A percentile compares a stretch with the other conserved stretches of the same genome.
Conservation (phyloP, 2,113 vertebrate genomes). For the Rissa tridactyla region DNA sequence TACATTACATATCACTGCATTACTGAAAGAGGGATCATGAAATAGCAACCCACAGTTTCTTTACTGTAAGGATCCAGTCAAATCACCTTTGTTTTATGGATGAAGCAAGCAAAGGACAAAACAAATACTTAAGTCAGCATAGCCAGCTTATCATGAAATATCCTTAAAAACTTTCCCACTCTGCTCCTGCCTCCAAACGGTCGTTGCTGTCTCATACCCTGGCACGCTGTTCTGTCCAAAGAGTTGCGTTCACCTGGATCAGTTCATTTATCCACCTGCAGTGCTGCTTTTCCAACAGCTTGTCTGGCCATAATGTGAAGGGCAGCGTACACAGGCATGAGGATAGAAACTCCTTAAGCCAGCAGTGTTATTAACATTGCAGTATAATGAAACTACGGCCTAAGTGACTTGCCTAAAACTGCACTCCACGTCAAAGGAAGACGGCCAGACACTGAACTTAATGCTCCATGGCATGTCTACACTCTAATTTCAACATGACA, state of each 20-base stretch:
- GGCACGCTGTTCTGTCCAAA: neutral
- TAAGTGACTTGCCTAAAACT: constrained; percentile 13
- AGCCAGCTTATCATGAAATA: neutral
- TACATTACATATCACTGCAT: neutral
- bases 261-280: neutral
- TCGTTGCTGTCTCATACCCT: neutral
- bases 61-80: neutral
- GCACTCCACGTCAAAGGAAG: neutral
- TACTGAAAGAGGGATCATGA: neutral
- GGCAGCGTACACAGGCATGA: neutral
- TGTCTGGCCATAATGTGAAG: neutral
- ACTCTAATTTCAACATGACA: constrained; percentile 50
- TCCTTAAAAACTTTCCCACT: neutral
- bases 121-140: neutral
- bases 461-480: neutral
- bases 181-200: neutral
- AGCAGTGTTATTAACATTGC: constrained; percentile 16
- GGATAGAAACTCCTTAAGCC: neutral
- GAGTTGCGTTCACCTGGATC: neutral
- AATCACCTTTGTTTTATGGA: neutral
- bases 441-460: neutral
- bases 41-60: neutral
- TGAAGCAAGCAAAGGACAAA: neutral
- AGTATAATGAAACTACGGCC: constrained; percentile 1
- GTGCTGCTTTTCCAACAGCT: neutral